phyloP scores from a whole-genome alignment of 2,888 invertebrate genomes.

The Sphaerophoria rueppellii region DNA sequence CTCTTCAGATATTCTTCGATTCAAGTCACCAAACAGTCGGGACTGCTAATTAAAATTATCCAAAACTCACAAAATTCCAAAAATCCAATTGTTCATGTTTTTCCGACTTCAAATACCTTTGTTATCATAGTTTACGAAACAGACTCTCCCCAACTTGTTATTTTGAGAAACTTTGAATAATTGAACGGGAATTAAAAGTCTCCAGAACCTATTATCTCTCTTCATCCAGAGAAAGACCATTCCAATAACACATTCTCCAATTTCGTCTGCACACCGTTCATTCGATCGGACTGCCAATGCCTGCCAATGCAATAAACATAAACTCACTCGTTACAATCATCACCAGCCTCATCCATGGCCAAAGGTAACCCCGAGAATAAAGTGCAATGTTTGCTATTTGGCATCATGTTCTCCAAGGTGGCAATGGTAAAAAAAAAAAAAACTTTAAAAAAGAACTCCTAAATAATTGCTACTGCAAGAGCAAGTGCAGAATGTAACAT shows the following conservation, averaged over 20 bases:
- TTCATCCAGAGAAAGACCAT: not conserved
- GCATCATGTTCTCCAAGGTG: conserved; percentile 57
- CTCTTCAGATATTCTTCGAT: too few relatives aligned
- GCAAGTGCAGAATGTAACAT: conserved; percentile 15
- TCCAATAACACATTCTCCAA: not conserved
- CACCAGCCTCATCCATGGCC: not conserved
- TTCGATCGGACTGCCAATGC: conserved; percentile 4
- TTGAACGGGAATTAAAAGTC: conserved; percentile 64
- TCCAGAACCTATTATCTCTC: conserved; percentile 48
- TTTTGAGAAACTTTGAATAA: conserved; percentile 52
- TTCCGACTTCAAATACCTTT: conserved; percentile 17
- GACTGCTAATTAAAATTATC: too few relatives aligned
- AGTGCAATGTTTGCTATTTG: conserved; percentile 52
- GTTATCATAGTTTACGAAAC: conserved; percentile 43
- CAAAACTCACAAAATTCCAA: too few relatives aligned
- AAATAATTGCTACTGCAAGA: conserved; percentile 56
- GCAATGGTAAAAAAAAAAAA: conserved; percentile 1
- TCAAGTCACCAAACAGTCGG: too few relatives aligned
- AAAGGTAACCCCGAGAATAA: conserved; percentile 37
- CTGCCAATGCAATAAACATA: not conserved
- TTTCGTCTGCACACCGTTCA: not conserved
- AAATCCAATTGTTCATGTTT: too few relatives aligned
- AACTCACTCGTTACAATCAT: conserved; percentile 54
- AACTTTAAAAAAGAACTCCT: conserved; percentile 23
- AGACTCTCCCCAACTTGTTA: not conserved